Evolutionary conservation across 30 jellyfish, hydroid and myxozoan species (phyloP).

Genomic region (Mastigias papua): DNA sequence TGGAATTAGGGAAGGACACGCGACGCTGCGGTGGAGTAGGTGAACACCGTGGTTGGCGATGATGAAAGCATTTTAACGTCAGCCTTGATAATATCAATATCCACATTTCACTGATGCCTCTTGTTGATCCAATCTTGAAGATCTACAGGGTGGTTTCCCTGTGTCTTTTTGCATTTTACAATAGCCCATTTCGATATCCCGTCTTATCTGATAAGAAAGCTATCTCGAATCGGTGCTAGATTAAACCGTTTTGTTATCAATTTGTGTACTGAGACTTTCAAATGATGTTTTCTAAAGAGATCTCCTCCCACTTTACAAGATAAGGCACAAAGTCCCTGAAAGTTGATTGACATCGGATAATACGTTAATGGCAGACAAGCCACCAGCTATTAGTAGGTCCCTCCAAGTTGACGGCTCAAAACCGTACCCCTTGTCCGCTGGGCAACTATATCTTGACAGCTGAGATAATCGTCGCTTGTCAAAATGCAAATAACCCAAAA

Average conservation of each 20-base stretch:
- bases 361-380: slow-evolving; percentile 76
- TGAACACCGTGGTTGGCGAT: slow-evolving; percentile 1
- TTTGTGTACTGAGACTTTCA: slow-evolving; percentile 46
- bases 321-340: slow-evolving; percentile 57
- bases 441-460: too few species aligned
- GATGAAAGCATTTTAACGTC: slow-evolving; percentile 1
- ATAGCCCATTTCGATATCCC: slow-evolving; percentile 24
- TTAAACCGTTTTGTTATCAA: slow-evolving; percentile 36
- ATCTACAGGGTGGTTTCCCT: slow-evolving; percentile 22
- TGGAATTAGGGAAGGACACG: neutral
- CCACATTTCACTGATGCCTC: neutral
- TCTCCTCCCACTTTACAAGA: slow-evolving; percentile 81
- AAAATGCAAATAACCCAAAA: too few species aligned
- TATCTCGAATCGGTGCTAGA: slow-evolving; percentile 43
- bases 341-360: slow-evolving; percentile 78
- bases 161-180: slow-evolving; percentile 21
- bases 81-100: slow-evolving; percentile 17
- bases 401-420: slow-evolving; percentile 38
- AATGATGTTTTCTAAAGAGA: slow-evolving; percentile 5
- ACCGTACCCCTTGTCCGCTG: slow-evolving; percentile 34
- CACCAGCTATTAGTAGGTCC: slow-evolving; percentile 74
- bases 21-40: neutral
- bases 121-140: slow-evolving; percentile 4
- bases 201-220: slow-evolving; percentile 58
- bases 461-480: too few species aligned